phyloP scores from a whole-genome alignment of 1,140 invertebrate genomes.

The silkworm (Bombyx mori) region DNA sequence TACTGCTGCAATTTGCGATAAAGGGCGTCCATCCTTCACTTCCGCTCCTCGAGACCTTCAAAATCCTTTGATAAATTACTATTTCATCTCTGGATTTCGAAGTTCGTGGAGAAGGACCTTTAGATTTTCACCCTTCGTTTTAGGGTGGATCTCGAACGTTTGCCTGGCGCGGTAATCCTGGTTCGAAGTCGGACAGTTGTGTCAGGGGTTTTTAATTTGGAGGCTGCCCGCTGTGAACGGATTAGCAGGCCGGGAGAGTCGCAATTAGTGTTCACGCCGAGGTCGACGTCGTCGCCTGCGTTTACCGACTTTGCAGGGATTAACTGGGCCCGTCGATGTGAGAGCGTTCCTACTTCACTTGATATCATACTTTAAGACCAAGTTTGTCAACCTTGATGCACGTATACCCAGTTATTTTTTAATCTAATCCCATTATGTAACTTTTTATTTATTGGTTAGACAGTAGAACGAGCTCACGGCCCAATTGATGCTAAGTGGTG shows the following conservation, averaged over 20 bases:
- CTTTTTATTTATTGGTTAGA: no score
- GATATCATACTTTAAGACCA: slow-evolving; percentile 4
- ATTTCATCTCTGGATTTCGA: slow-evolving; percentile 60
- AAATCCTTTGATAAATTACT: slow-evolving; percentile 69
- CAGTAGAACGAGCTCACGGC: no score
- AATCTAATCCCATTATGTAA: no score
- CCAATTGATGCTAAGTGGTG: no score
- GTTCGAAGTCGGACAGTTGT: slow-evolving; percentile 39
- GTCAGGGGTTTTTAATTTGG: slow-evolving; percentile 63
- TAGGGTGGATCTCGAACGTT: slow-evolving; percentile 13
- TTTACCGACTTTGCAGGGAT: slow-evolving; percentile 25
- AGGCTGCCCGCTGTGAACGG: slow-evolving; percentile 58
- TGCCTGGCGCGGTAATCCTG: slow-evolving; percentile 44
- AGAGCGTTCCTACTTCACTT: slow-evolving; percentile 19
- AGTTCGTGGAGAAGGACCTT: slow-evolving; percentile 40
- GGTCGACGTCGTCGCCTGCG: slow-evolving; percentile 27
- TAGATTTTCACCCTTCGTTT: slow-evolving; percentile 36
- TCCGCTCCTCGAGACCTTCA: slow-evolving; percentile 40
- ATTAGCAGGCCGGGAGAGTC: slow-evolving; percentile 48
- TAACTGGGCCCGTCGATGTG: slow-evolving; percentile 15
- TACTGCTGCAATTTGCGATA: slow-evolving; percentile 51
- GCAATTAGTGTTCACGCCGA: slow-evolving; percentile 55
- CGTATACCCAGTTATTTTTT: neutral
- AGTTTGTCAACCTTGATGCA: slow-evolving; percentile 5
- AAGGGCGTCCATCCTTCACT: slow-evolving; percentile 46